A percentile compares a stretch with the other conserved stretches of the same genome.
Conservation (phyloP, 1,140 invertebrate species). For the Drosophila erecta region DNA sequence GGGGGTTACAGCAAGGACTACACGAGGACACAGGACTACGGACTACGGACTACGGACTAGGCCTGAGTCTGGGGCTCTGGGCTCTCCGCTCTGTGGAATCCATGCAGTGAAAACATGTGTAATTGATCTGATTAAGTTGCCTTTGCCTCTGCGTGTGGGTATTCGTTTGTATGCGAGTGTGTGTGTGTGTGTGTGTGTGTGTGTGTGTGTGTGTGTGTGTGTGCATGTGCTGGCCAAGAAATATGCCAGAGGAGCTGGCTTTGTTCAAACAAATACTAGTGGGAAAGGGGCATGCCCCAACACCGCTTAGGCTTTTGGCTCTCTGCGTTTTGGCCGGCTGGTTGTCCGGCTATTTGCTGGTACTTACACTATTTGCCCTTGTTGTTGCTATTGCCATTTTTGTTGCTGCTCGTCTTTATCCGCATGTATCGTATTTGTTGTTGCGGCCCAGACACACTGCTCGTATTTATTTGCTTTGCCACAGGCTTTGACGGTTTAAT, state of each 20-base stretch:
- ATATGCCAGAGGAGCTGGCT: slow-evolving; percentile 55
- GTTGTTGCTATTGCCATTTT: slow-evolving; percentile 8
- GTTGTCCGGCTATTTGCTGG: slow-evolving; percentile 67
- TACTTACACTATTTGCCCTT: slow-evolving; percentile 48
- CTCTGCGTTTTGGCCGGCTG: slow-evolving; percentile 23
- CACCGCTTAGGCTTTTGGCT: slow-evolving; percentile 37
- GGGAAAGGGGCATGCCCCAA: slow-evolving; percentile 8
- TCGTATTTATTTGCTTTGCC: slow-evolving; percentile 61
- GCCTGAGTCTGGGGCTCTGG: slow-evolving; percentile 25
- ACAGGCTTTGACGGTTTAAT: slow-evolving; percentile 74
- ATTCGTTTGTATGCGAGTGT: slow-evolving; percentile 7
- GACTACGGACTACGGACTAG: slow-evolving; percentile 9
- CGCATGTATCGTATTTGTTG: background rate
- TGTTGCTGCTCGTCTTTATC: slow-evolving; percentile 2
- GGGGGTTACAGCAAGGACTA: background rate
- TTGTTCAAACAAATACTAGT: slow-evolving; percentile 54
- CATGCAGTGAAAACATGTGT: slow-evolving; percentile 82
- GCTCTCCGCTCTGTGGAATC: slow-evolving; percentile 56
- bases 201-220: slow-evolving; percentile 11
- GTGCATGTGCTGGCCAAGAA: slow-evolving; percentile 43
- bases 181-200: slow-evolving; percentile 5
- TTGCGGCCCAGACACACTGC: slow-evolving; percentile 7
- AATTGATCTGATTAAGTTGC: slow-evolving; percentile 83
- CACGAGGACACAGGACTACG: background rate
- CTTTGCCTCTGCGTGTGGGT: slow-evolving; percentile 59